Evolutionary conservation across 2,888 invertebrate species (phyloP).

Genomic region (Ceramica pisi): DNA sequence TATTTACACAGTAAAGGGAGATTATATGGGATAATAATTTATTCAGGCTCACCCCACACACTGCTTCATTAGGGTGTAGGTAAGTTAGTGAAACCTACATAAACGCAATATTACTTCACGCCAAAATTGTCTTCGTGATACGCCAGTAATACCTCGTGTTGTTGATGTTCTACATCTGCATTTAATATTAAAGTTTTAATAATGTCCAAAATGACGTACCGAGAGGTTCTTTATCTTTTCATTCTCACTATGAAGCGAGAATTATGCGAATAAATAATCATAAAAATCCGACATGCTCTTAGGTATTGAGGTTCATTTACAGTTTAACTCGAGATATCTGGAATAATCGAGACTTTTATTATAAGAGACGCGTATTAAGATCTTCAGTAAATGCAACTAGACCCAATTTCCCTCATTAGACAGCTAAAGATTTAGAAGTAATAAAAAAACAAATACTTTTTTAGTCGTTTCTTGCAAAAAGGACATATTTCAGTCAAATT

Average conservation of each 20-base stretch:
- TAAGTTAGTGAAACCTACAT: conserved; percentile 85
- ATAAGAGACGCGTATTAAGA: not conserved
- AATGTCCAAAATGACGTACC: conserved; percentile 25
- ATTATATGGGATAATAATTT: conserved; percentile 82
- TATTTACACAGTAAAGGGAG: conserved; percentile 69
- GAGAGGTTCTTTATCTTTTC: conserved; percentile 20
- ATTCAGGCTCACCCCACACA: conserved; percentile 79
- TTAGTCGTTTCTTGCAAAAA: conserved; percentile 1
- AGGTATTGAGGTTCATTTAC: not conserved
- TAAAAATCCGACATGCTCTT: not conserved
- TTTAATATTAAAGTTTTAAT: conserved; percentile 50
- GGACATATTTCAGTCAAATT: no score
- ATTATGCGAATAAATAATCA: not conserved
- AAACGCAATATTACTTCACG: conserved; percentile 81
- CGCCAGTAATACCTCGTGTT: conserved; percentile 56
- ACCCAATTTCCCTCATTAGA: not conserved
- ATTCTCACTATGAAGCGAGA: not conserved
- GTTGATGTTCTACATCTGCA: conserved; percentile 64
- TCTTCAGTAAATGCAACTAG: conserved; percentile 3
- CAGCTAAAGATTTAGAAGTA: conserved; percentile 21
- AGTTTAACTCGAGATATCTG: not conserved
- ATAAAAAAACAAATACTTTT: conserved; percentile 10
- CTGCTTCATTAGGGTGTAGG: conserved; percentile 81
- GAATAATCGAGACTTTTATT: not conserved
- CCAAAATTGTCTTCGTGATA: conserved; percentile 75